Conservation (phyloP, 2,888 invertebrate species). For the Nebria brevicollis region DNA sequence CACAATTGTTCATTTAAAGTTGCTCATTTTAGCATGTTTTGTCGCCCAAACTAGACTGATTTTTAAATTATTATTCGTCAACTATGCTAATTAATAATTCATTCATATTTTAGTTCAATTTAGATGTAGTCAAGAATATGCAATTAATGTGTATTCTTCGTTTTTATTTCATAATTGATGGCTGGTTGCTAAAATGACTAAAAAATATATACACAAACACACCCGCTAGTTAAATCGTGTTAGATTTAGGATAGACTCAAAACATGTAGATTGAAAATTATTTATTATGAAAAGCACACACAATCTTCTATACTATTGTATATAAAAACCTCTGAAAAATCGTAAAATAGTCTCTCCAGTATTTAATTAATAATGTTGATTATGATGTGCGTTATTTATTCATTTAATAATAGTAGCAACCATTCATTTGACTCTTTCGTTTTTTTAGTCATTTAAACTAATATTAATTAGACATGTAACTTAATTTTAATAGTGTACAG, state of each 20-base stretch:
- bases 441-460: slow-evolving; percentile 37
- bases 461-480: slow-evolving; percentile 36
- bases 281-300: background rate
- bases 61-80: slow-evolving; percentile 43
- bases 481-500: slow-evolving; percentile 43
- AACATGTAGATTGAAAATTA: background rate
- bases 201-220: slow-evolving; percentile 6
- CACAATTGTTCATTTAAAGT: slow-evolving; percentile 44
- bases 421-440: slow-evolving; percentile 38
- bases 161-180: slow-evolving; percentile 24
- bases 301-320: background rate
- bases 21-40: slow-evolving; percentile 44
- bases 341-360: background rate
- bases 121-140: slow-evolving; percentile 24
- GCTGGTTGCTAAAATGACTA: slow-evolving; percentile 40
- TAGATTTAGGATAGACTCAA: background rate
- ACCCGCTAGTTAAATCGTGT: background rate
- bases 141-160: slow-evolving; percentile 36
- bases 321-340: background rate
- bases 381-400: background rate
- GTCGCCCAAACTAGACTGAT: slow-evolving; percentile 42
- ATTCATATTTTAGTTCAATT: slow-evolving; percentile 21
- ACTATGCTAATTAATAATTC: slow-evolving; percentile 27
- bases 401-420: slow-evolving; percentile 30
- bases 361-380: background rate